Conservation (phyloP, 1,140 invertebrate species). For the Mizuhopecten yessoensis region DNA sequence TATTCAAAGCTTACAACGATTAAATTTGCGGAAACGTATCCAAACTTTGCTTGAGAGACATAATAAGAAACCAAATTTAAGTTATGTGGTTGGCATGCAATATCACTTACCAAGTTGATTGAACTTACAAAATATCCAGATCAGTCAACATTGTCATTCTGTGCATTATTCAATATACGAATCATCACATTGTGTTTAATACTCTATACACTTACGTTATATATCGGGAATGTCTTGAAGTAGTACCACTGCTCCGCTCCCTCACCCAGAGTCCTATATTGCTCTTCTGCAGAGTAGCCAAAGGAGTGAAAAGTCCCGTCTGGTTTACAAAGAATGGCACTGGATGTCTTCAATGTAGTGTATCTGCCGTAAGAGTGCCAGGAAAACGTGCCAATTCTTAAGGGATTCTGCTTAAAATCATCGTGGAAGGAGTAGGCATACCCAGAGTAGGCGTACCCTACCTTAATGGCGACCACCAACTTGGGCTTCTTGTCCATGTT, state of each 20-base stretch:
- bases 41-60: too few relatives aligned
- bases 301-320: background rate
- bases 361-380: background rate
- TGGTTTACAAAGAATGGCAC: background rate
- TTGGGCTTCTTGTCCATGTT: background rate
- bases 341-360: constrained; percentile 3
- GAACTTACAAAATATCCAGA: too few relatives aligned
- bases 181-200: too few relatives aligned
- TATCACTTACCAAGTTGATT: too few relatives aligned
- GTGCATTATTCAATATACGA: too few relatives aligned
- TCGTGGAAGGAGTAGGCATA: constrained; percentile 12
- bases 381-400: background rate
- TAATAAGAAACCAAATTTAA: too few relatives aligned
- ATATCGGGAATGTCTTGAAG: background rate
- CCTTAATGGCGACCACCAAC: background rate
- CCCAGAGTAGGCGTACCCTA: background rate
- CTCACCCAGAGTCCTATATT: background rate
- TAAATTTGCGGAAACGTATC: too few relatives aligned
- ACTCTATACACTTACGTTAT: background rate
- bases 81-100: too few relatives aligned
- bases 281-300: background rate
- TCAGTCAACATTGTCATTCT: too few relatives aligned
- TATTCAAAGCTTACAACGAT: too few relatives aligned
- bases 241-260: background rate
- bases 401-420: background rate